Evolutionary conservation across 2,797 vertebrate genomes (phyloP).

Genomic region (Tragelaphus eurycerus): DNA sequence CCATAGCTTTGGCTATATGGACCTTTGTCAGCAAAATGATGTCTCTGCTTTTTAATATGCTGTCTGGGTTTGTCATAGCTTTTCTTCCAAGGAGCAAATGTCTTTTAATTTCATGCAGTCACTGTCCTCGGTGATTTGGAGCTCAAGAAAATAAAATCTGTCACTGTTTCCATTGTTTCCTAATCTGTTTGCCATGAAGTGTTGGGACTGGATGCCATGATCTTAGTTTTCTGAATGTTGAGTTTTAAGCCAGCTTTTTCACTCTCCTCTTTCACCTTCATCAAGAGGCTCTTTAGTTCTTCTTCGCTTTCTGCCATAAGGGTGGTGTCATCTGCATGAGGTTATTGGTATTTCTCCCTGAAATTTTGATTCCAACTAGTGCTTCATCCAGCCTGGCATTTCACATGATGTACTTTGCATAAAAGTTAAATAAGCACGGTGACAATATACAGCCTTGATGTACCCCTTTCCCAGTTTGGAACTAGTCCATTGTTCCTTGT

Average conservation of each 20-base stretch:
- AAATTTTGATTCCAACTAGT: background rate
- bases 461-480: background rate
- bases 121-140: fast-evolving
- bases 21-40: background rate
- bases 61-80: background rate
- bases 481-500: background rate
- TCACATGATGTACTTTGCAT: background rate
- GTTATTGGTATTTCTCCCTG: background rate
- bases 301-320: background rate
- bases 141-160: background rate
- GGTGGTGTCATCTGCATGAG: background rate
- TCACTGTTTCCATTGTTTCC: background rate
- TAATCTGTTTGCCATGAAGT: background rate
- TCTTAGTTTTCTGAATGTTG: background rate
- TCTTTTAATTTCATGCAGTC: background rate
- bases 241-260: background rate
- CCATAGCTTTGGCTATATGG: background rate
- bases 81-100: background rate
- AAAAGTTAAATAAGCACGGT: background rate
- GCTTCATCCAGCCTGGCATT: background rate
- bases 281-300: background rate
- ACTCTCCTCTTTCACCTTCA: background rate
- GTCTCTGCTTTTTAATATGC: background rate
- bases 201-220: background rate
- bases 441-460: background rate